Evolutionary conservation across 53 echinoderm and acorn worm genomes (phyloP).

Genomic region (Arbacia lixula): DNA sequence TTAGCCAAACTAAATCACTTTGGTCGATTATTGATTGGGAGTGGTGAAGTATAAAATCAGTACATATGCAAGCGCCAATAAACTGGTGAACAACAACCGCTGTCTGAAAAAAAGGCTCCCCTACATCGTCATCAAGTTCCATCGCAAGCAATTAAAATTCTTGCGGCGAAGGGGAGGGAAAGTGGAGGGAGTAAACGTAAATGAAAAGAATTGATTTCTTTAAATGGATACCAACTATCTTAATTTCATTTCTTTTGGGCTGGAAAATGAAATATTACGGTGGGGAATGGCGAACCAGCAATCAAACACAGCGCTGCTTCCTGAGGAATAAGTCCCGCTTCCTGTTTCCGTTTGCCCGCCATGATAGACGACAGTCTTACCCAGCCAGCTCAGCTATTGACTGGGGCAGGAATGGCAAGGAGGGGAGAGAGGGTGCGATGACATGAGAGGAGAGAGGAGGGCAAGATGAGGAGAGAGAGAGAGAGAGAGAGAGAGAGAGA

Average conservation of each 20-base stretch:
- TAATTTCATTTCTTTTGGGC: constrained; percentile 34
- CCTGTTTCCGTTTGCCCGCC: constrained; percentile 22
- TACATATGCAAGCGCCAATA: constrained; percentile 28
- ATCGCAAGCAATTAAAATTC: constrained; percentile 40
- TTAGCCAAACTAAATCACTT: constrained; percentile 53
- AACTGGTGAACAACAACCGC: neutral
- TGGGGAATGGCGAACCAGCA: constrained; percentile 30
- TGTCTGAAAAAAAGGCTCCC: constrained; percentile 6
- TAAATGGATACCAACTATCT: constrained; percentile 22
- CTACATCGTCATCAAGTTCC: constrained; percentile 23
- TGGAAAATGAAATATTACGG: constrained; percentile 26
- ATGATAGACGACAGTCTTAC: constrained; percentile 44
- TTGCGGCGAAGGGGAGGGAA: neutral
- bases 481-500: no score
- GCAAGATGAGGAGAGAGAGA: no score
- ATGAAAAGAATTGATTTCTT: constrained; percentile 44
- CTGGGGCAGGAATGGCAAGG: no score
- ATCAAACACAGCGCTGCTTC: constrained; percentile 29
- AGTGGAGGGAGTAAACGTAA: constrained; percentile 3
- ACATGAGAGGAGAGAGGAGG: no score
- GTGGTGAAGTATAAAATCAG: constrained; percentile 5
- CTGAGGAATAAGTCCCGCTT: constrained; percentile 17
- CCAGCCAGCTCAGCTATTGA: no score
- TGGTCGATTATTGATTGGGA: constrained; percentile 14
- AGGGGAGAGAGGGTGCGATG: no score